Evolutionary conservation across 2,797 vertebrate genomes (phyloP).

Genomic region (Melanotaenia parkinsoni): DNA sequence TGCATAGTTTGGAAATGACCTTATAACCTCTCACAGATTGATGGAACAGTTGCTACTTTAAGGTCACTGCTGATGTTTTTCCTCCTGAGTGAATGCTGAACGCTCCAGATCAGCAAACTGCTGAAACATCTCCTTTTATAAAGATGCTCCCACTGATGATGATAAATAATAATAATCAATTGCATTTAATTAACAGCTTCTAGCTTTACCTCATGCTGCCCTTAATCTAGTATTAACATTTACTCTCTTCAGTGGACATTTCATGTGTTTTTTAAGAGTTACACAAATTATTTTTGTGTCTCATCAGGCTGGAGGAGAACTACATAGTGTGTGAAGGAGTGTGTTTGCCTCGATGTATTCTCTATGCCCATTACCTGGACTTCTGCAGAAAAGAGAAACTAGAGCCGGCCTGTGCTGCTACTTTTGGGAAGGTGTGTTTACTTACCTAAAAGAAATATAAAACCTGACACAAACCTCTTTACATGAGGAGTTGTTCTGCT

Average conservation of each 20-base stretch:
- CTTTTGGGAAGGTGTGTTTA: conserved; percentile 93
- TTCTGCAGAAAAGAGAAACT: conserved; percentile 98
- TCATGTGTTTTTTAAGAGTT: not conserved
- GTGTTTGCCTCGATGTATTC: conserved; percentile 95
- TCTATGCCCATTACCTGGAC: conserved; percentile 98
- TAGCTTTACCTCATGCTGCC: too few species aligned
- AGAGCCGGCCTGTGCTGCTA: conserved; percentile 97
- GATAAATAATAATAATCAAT: too few species aligned
- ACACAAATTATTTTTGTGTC: not conserved
- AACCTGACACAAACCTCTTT: not conserved
- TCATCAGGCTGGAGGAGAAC: conserved; percentile 95
- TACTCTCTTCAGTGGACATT: not conserved
- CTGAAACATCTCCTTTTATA: too few species aligned
- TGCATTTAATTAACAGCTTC: too few species aligned
- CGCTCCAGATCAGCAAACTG: too few species aligned
- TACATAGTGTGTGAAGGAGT: conserved; percentile 99
- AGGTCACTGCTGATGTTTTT: too few species aligned
- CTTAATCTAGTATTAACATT: not conserved
- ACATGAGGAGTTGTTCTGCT: not conserved
- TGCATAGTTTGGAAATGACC: too few species aligned
- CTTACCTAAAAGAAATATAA: not conserved
- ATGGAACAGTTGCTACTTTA: too few species aligned
- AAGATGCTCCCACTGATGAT: too few species aligned
- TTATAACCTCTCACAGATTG: too few species aligned
- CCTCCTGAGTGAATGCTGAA: too few species aligned